phyloP scores from a whole-genome alignment of 2,797 vertebrate species.

The Cyprinodon diabolis region DNA sequence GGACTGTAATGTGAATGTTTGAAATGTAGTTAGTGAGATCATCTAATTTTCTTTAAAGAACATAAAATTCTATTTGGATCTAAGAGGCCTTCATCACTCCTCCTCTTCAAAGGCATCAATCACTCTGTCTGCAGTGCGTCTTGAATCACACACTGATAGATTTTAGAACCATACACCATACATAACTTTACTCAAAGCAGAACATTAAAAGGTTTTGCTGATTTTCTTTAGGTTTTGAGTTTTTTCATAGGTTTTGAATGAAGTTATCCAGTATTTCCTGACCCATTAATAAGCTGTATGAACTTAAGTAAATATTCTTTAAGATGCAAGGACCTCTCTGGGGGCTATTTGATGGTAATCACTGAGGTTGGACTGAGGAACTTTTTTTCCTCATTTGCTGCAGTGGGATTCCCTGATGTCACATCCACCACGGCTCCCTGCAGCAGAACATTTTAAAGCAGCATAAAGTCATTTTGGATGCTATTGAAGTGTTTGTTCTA shows the following conservation, averaged over 20 bases:
- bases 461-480: conserved; percentile 21
- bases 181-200: neutral
- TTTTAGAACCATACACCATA: neutral
- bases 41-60: neutral
- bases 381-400: neutral
- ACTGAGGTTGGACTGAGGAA: neutral
- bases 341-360: neutral
- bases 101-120: neutral
- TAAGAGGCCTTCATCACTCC: neutral
- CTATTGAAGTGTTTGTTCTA: conserved; percentile 50
- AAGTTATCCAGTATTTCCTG: neutral
- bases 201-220: too few species aligned
- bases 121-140: neutral
- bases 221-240: neutral
- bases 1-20: too few species aligned
- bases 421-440: neutral
- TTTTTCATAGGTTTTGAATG: neutral
- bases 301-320: too few species aligned
- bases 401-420: conserved; percentile 22
- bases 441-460: conserved; percentile 34
- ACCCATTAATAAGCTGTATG: neutral
- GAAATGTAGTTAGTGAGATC: too few species aligned
- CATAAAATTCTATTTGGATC: neutral
- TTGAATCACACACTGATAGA: neutral
- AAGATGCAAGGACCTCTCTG: neutral